Percentiles rank a stretch among this genome's conserved stretches.
These are phyloP conservation scores for Psilanteris sp. DNA, from an alignment of 1,140 invertebrate genomes.

Conservation along the genomic window DNA sequence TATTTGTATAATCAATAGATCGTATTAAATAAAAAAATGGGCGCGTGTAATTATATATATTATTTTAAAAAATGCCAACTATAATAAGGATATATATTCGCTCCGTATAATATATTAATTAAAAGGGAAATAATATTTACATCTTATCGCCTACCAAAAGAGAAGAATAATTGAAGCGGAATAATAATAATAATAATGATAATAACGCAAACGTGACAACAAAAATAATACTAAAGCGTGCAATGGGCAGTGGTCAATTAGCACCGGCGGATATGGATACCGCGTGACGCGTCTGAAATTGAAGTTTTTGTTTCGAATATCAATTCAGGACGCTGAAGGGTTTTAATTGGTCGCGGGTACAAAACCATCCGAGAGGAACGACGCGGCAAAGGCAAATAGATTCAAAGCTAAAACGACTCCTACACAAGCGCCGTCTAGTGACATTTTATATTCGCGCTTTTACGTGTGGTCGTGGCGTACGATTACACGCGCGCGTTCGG, in stretches of 20 bases:
- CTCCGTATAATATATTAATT: no score
- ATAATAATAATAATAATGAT: constrained; percentile 56
- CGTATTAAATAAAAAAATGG: no score
- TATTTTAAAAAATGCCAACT: no score
- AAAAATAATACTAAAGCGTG: constrained; percentile 71
- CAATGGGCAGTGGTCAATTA: constrained; percentile 77
- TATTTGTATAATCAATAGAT: no score
- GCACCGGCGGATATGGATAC: constrained; percentile 64
- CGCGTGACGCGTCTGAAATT: constrained; percentile 75
- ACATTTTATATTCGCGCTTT: constrained; percentile 55
- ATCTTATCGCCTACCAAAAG: constrained; percentile 15
- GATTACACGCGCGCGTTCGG: constrained; percentile 27
- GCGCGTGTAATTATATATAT: no score
- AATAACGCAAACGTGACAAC: constrained; percentile 49
- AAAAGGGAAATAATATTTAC: constrained; percentile 34
- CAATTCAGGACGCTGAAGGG: constrained; percentile 72
- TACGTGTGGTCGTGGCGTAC: constrained; percentile 41
- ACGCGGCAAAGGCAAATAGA: constrained; percentile 61
- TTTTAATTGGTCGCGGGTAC: constrained; percentile 74
- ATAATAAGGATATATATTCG: no score
- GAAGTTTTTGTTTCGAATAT: constrained; percentile 78
- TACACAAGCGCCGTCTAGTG: constrained; percentile 12
- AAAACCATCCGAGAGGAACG: constrained; percentile 63
- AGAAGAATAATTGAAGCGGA: constrained; percentile 33
- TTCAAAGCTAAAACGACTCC: constrained; percentile 41